Conservation (phyloP, 2,113 vertebrate genomes). For the Lasiurus borealis region DNA sequence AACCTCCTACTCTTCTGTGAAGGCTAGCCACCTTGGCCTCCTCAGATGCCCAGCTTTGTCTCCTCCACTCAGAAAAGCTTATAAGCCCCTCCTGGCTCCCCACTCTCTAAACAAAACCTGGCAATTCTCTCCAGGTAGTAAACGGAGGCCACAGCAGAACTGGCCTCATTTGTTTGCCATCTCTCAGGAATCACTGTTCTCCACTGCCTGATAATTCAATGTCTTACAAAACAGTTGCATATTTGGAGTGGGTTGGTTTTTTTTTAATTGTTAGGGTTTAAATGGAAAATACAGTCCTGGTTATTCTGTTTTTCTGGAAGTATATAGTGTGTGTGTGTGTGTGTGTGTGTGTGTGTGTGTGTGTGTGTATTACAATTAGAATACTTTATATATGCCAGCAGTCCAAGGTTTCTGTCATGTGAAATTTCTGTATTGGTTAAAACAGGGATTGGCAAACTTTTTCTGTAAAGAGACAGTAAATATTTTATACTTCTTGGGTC, state of each 20-base stretch:
- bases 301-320: constrained; percentile 20
- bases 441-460: background rate
- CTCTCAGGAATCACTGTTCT: background rate
- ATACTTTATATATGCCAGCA: background rate
- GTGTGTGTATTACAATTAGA: background rate
- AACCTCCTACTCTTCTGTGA: background rate
- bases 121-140: background rate
- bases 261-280: background rate
- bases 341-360: no score
- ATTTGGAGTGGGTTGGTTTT: background rate
- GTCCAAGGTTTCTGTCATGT: background rate
- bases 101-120: background rate
- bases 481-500: constrained; percentile 1
- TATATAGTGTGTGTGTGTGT: background rate
- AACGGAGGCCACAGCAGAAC: background rate
- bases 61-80: background rate
- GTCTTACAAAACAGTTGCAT: background rate
- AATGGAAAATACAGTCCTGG: background rate
- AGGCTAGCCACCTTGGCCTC: background rate
- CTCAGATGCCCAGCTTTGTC: background rate
- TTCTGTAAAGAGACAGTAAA: background rate
- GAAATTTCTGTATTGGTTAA: constrained; percentile 55
- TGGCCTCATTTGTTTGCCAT: background rate
- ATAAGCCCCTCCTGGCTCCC: no score
- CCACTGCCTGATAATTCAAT: background rate